These are phyloP conservation scores for Sturmia bella DNA, from an alignment of 2,888 invertebrate species.

Conservation along the genomic window DNA sequence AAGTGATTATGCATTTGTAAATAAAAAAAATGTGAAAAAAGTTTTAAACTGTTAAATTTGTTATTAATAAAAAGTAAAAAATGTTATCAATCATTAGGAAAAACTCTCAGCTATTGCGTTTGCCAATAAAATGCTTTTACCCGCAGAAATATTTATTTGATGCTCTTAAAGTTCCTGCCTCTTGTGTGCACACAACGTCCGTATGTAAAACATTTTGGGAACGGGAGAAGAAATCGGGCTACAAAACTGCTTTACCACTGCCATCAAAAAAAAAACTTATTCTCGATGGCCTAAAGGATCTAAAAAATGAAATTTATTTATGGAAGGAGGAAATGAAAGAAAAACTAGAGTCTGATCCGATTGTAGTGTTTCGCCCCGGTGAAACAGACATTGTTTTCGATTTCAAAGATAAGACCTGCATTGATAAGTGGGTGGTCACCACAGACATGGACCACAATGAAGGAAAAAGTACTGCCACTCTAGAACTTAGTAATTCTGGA, in stretches of 20 bases:
- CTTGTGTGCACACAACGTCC: slow-evolving; percentile 76
- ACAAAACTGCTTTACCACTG: slow-evolving; percentile 77
- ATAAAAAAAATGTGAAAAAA: slow-evolving; percentile 61
- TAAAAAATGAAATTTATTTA: slow-evolving; percentile 86
- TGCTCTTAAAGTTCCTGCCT: not conserved
- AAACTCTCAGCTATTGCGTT: not conserved
- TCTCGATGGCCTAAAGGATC: slow-evolving; percentile 85
- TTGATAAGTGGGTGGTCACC: slow-evolving; percentile 88
- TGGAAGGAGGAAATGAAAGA: slow-evolving; percentile 87
- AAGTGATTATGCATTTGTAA: slow-evolving; percentile 48
- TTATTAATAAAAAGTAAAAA: not conserved
- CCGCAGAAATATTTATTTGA: not conserved
- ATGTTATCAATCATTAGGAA: slow-evolving; percentile 50
- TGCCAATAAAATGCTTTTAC: not conserved
- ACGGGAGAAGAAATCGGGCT: slow-evolving; percentile 80
- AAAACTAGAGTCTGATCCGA: slow-evolving; percentile 85
- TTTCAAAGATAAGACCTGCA: slow-evolving; percentile 85
- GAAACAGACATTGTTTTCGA: slow-evolving; percentile 89
- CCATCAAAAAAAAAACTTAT: slow-evolving; percentile 83
- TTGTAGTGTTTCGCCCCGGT: slow-evolving; percentile 83
- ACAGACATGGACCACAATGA: slow-evolving; percentile 91
- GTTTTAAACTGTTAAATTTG: not conserved
- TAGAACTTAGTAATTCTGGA: slow-evolving; percentile 87
- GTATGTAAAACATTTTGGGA: slow-evolving; percentile 80
- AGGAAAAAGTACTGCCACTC: slow-evolving; percentile 87